Conservation (phyloP, 2,113 vertebrate genomes). For the Cololabis saira region DNA sequence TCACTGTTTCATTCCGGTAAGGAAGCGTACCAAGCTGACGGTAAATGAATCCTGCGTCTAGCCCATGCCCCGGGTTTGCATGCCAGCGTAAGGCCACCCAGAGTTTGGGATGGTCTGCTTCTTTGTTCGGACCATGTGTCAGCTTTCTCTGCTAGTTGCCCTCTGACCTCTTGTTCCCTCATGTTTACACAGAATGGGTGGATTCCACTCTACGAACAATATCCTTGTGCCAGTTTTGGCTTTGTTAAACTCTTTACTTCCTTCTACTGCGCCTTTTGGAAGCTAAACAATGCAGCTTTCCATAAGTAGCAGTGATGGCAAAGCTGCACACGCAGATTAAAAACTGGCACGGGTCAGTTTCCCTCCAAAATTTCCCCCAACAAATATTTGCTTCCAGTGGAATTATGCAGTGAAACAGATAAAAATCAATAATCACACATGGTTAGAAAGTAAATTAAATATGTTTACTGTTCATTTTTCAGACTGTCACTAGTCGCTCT, state of each 20-base stretch:
- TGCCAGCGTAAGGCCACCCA: conserved; percentile 2
- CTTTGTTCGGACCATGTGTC: conserved; percentile 53
- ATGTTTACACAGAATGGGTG: conserved; percentile 68
- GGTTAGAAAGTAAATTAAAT: background rate
- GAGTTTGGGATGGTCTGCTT: conserved; percentile 15
- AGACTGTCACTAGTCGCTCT: background rate
- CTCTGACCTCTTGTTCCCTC: conserved; percentile 61
- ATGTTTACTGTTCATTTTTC: background rate
- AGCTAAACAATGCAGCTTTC: conserved; percentile 85
- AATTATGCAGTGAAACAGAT: conserved; percentile 3
- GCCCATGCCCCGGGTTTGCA: conserved; percentile 20
- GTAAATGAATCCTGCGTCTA: conserved; percentile 5
- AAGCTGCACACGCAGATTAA: conserved; percentile 83
- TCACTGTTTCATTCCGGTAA: conserved; percentile 8
- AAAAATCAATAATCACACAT: background rate
- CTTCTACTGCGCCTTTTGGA: conserved; percentile 58
- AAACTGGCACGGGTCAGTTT: conserved; percentile 65
- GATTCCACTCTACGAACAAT: conserved; percentile 65
- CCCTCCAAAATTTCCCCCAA: conserved; percentile 40
- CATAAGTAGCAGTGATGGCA: conserved; percentile 78
- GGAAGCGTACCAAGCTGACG: background rate
- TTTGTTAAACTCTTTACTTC: conserved; percentile 65
- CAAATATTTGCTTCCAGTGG: conserved; percentile 21
- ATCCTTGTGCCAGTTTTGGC: conserved; percentile 56
- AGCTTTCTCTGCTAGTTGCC: conserved; percentile 55